Evolutionary conservation across 1,140 invertebrate genomes (phyloP), one percentile per base, ranked within the genome.

Genomic region (Drosophila ercepeae): DNA sequence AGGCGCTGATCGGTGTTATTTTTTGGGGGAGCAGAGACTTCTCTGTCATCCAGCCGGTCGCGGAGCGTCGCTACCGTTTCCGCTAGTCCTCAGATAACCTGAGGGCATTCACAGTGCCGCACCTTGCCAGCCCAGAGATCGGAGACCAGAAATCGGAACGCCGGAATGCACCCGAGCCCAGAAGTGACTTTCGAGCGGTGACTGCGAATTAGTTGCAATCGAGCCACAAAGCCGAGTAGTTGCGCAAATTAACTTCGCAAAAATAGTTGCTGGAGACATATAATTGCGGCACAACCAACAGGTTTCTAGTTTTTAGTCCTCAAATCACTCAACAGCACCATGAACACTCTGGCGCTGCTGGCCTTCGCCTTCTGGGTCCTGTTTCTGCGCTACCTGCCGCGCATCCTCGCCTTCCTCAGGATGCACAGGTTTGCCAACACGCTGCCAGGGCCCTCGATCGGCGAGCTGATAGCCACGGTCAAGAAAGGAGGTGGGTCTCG

Each of bases 311-410:
- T 58, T 44, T 21, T 19, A 16, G 32, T 45, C 21, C 21, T 14
- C 32, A 5, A 32, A 9, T 5, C 9, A 13, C 18, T 11, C 13
- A 9, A 18, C 16, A 21, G 3, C 13, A 41, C 0, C 3, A 90
- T 90, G 89, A 90, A 68, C 48, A 78, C 61, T 3, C 46, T 68
- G 61, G 77, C 83, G 5, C 44, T 90, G 65, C n/a, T 90, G 13
- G 78, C 75, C 2, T 90, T 90, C 45, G 83, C 65, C 13, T 27
- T 86, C 23, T 90, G 89, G 79, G 89, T 89, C 6, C 29, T 86
- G 0, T 90, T 90, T n/a, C 52, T 90, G 54, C 72, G 83, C 8
- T 78, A 48, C n/a, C n/a, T 74, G n/a, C 78, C 81, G n/a, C 58
- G 68, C 6, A 82, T 84, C 23, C 48, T 84, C 0, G 52, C 59